Evolutionary conservation across 2,888 invertebrate genomes (phyloP).

Genomic region (Nymphalis c-album): DNA sequence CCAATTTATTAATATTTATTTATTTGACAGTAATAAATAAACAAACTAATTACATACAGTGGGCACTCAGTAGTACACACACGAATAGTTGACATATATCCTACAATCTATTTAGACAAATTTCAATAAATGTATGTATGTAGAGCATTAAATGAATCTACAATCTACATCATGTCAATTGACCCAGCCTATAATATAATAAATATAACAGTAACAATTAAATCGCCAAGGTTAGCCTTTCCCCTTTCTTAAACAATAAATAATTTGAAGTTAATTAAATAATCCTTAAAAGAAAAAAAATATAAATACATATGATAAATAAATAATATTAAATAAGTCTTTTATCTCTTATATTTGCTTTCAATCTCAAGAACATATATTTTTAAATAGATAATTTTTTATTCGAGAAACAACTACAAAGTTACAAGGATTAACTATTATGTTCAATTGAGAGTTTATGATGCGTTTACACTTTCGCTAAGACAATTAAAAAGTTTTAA

Average conservation of each 20-base stretch:
- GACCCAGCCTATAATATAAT: constrained; percentile 60
- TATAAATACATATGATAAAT: constrained; percentile 27
- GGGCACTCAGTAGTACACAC: constrained; percentile 62
- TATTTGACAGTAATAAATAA: constrained; percentile 66
- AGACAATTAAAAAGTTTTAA: not conserved
- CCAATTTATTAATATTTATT: constrained; percentile 67
- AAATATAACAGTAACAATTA: constrained; percentile 26
- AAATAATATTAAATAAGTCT: constrained; percentile 63
- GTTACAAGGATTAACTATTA: constrained; percentile 5
- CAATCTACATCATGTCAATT: constrained; percentile 48
- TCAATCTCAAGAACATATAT: constrained; percentile 19
- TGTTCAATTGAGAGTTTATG: constrained; percentile 58
- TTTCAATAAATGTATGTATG: constrained; percentile 66
- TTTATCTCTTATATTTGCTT: constrained; percentile 56
- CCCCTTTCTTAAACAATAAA: constrained; percentile 45
- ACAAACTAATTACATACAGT: constrained; percentile 57
- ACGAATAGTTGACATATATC: constrained; percentile 54
- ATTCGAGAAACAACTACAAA: constrained; percentile 34
- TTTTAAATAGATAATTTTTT: constrained; percentile 13
- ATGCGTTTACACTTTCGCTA: constrained; percentile 25
- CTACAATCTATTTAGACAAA: constrained; percentile 51
- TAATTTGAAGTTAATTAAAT: constrained; percentile 7
- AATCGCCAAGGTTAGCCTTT: constrained; percentile 47
- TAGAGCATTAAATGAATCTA: constrained; percentile 53
- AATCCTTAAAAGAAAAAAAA: constrained; percentile 1